Conservation (phyloP, 2,888 invertebrate genomes). For the Acleris holmiana region DNA sequence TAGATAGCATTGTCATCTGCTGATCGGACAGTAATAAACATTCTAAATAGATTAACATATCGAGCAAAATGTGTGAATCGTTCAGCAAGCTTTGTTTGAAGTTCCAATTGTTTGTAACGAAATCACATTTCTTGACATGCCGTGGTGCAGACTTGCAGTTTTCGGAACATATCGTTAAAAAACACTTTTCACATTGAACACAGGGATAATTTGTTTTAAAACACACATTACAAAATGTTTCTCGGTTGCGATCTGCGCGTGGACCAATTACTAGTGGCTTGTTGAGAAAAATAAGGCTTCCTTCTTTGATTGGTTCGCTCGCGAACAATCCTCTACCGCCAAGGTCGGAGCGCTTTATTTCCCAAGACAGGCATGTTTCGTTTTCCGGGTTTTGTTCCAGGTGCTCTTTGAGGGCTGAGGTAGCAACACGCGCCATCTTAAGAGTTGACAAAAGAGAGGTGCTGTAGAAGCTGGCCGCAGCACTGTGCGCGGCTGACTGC, state of each 20-base stretch:
- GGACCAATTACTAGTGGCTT: constrained; percentile 87
- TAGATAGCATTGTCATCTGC: constrained; percentile 70
- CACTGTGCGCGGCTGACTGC: constrained; percentile 62
- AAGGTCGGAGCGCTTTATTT: constrained; percentile 81
- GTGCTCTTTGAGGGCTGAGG: constrained; percentile 36
- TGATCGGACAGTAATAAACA: constrained; percentile 61
- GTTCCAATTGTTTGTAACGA: constrained; percentile 81
- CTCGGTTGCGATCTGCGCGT: constrained; percentile 77
- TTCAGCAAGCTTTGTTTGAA: constrained; percentile 47
- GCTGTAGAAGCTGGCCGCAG: constrained; percentile 48
- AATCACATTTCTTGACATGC: constrained; percentile 86
- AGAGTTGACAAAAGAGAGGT: constrained; percentile 39
- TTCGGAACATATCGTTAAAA: constrained; percentile 86
- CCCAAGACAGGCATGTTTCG: constrained; percentile 69
- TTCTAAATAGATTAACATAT: constrained; percentile 60
- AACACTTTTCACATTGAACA: constrained; percentile 85
- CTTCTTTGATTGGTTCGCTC: constrained; percentile 83
- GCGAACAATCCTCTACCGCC: constrained; percentile 90
- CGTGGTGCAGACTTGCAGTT: constrained; percentile 81
- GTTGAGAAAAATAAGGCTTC: constrained; percentile 88
- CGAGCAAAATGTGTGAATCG: constrained; percentile 48
- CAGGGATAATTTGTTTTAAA: constrained; percentile 71
- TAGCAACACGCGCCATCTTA: constrained; percentile 47
- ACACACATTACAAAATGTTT: constrained; percentile 86
- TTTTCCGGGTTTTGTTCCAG: constrained; percentile 45